phyloP scores from a whole-genome alignment of 2,797 vertebrate species.

The Notolepis coatsorum region DNA sequence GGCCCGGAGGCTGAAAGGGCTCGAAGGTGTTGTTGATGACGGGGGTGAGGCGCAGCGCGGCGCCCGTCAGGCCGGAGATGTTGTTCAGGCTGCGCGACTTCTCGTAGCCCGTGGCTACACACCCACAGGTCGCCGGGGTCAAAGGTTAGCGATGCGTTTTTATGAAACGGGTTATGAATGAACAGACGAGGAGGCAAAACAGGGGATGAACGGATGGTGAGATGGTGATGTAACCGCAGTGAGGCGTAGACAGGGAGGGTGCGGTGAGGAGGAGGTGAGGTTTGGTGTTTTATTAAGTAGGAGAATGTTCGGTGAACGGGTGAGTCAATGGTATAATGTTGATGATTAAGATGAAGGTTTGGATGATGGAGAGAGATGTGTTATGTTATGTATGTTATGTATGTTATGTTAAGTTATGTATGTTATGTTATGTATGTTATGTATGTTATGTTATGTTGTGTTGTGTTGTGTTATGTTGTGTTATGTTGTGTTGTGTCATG shows the following conservation, averaged over 20 bases:
- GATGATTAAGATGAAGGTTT: no score
- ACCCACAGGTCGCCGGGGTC: slow-evolving; percentile 16
- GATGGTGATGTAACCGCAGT: neutral
- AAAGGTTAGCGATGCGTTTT: no score
- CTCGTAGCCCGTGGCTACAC: slow-evolving; percentile 88
- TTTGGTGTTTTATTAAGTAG: no score
- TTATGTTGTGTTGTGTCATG: slow-evolving; percentile 41
- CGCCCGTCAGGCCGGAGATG: slow-evolving; percentile 91
- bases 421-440: no score
- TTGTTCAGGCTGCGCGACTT: slow-evolving; percentile 96
- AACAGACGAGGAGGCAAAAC: no score
- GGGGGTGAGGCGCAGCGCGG: slow-evolving; percentile 88
- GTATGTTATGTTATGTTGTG: no score
- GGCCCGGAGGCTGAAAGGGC: slow-evolving; percentile 87
- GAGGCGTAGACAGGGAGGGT: slow-evolving; percentile 1
- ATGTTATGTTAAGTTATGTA: neutral
- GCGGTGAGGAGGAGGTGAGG: no score
- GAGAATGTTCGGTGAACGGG: no score
- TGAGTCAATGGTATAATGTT: no score
- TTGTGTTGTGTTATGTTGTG: neutral
- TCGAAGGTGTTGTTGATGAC: slow-evolving; percentile 87
- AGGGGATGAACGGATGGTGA: slow-evolving; percentile 14
- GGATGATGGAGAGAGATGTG: no score
- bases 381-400: neutral
- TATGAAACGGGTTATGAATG: neutral